Evolutionary conservation across 2,888 invertebrate genomes (phyloP), one percentile per base, ranked within the genome.

Genomic region (Watsonalla binaria): DNA sequence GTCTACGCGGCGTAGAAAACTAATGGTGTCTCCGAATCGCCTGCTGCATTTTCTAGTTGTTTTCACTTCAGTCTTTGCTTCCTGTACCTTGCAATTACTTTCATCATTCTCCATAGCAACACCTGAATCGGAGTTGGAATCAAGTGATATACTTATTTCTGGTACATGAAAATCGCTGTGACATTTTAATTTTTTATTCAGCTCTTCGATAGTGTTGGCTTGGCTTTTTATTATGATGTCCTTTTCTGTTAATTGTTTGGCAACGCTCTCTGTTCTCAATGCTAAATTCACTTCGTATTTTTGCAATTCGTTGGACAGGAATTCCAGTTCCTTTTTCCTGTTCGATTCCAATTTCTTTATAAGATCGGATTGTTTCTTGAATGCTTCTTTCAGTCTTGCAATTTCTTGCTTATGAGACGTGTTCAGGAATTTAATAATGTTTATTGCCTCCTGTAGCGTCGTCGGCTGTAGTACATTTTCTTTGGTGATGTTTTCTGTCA

Each of bases 61-160:
- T 76, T 88, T 89, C 0, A 66, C 61, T 65, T 88, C 88, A 6
- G 72, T 60, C 64, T 86, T 84, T 0, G 52, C 68, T 56, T 80
- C 80, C 52, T 80, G 79, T 13, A 62, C 59, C 73, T 86, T 86
- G 6, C 58, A 56, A 47, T 58, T 61, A 51, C 65, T 82, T 33
- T 90, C 86, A 45, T 90, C 90, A 56, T 80, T 76, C 52, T 90
- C 90, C 67, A 90, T 75, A 15, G 82, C 90, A 46, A 90, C 74
- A 50, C 90, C 90, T 24, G 90, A 90, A 61, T 90, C 90, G 54
- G 90, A 90, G 75, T 90, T 90, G 0, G 90, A 90, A 74, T 90
- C 90, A 4, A 82, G 71, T 45, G 79, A 60, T 54, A 85, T 71
- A 56, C 74, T 76, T 55, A 90, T 86, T 70, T 86, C 83, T 45